Conservation (phyloP, 2,113 vertebrate genomes). For the Lucifuga dentata region DNA sequence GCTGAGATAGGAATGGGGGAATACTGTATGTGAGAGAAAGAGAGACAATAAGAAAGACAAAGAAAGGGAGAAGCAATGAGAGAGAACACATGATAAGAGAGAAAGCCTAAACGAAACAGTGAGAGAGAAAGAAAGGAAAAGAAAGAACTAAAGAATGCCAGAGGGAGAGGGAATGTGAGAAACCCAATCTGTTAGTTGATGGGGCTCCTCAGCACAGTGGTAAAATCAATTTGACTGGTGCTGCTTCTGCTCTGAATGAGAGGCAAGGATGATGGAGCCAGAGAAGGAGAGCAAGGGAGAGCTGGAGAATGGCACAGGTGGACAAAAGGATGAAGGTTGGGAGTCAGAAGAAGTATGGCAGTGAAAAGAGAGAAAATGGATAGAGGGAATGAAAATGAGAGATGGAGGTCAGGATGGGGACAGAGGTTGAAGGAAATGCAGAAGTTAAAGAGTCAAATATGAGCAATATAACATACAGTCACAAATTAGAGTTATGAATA, state of each 20-base stretch:
- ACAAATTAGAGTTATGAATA: constrained; percentile 35
- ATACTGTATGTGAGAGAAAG: constrained; percentile 2
- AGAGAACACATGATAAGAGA: constrained; percentile 9
- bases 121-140: constrained; percentile 22
- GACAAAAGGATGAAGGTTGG: constrained; percentile 56
- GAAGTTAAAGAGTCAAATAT: constrained; percentile 3
- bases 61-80: background rate
- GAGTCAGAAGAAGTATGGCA: constrained; percentile 53
- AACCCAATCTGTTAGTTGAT: constrained; percentile 77
- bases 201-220: constrained; percentile 74
- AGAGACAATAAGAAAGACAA: background rate
- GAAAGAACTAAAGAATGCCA: constrained; percentile 50
- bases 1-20: constrained; percentile 8
- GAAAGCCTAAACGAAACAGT: constrained; percentile 33
- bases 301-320: constrained; percentile 48
- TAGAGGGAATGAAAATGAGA: constrained; percentile 30
- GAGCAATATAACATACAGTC: constrained; percentile 17
- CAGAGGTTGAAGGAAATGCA: constrained; percentile 30
- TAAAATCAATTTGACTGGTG: constrained; percentile 80
- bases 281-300: constrained; percentile 43
- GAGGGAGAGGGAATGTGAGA: constrained; percentile 66
- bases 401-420: constrained; percentile 58
- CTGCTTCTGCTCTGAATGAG: constrained; percentile 71
- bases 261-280: constrained; percentile 63
- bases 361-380: constrained; percentile 46